phyloP scores from a whole-genome alignment of 2,113 vertebrate genomes.

The Pollimyrus isidori region DNA sequence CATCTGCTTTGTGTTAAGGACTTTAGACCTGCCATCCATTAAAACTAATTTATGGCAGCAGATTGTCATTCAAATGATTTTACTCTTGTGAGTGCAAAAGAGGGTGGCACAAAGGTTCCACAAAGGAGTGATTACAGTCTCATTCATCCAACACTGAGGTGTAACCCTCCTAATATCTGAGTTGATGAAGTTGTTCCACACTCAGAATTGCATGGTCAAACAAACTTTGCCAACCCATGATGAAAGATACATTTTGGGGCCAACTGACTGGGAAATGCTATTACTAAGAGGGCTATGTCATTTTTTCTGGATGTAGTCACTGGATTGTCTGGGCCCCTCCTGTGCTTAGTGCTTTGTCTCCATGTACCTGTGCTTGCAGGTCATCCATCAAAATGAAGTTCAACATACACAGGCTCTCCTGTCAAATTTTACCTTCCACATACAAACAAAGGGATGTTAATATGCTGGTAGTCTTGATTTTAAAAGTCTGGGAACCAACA shows the following conservation, averaged over 20 bases:
- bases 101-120: not conserved
- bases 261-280: not conserved
- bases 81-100: not conserved
- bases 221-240: not conserved
- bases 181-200: not conserved
- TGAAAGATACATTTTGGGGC: not conserved
- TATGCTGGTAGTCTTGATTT: not conserved
- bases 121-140: not conserved
- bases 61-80: not conserved
- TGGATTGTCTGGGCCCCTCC: not conserved
- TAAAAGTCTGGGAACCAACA: not conserved
- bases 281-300: not conserved
- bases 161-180: not conserved
- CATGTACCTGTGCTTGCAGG: not conserved
- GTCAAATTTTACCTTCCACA: not conserved
- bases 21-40: not conserved
- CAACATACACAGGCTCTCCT: not conserved
- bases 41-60: not conserved
- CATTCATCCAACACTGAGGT: not conserved
- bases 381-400: not conserved
- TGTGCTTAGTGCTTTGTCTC: not conserved
- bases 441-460: not conserved
- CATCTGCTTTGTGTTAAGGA: slow-evolving; percentile 22
- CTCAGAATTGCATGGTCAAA: not conserved
- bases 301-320: not conserved